Base-by-base conservation (phyloP, 92 coral and sea anemone genomes). In the Palythoa caribaeorum region DNA sequence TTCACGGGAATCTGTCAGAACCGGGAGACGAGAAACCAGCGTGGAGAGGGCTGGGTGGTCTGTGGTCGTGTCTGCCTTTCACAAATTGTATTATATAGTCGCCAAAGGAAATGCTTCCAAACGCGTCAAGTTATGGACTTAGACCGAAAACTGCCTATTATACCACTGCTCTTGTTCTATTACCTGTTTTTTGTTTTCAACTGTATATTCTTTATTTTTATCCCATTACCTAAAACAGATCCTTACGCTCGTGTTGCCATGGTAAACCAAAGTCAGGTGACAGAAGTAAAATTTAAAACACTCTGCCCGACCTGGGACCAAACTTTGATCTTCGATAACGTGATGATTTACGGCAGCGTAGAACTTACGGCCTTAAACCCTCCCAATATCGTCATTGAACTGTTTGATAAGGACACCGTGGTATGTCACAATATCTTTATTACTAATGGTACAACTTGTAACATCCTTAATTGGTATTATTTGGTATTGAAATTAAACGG, bases 301-400 rank as follows among this genome's bases (percentile, higher is more conserved):
- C 90, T 97, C 55, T 94, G 98, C 78, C 99, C 99, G 38, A 92
- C 97, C 65, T 97, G 99, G 99, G 98, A 97, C 91, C 99, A 97
- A 88, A 97, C 96, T 28, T 86, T 97, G 62, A 93, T 97, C 35
- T 90, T 97, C 63, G 96, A 95, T 55, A 83, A 92, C 60, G 94
- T 97, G 6, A 47, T 71, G 81, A 92, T 97, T 19, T 97, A 93
- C 73, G 96, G 99, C n/a, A 93, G 94, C 57, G 86, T 87, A 57
- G 98, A 94, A 63, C 94, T 95, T 40, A 84, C 95, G 8, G 93
- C 91, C 21, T 80, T 88, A 62, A 91, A 91, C 10, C 98, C 99
- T 14, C 99, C 99, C 9, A 91, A 91, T 69, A 94, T 97, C 40
- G 91, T 97, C 17, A 73, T 97, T 77, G 99, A 97, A 80, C 74